A percentile compares a stretch with the other conserved stretches of the same genome.
These are phyloP conservation scores for Sparus aurata DNA, from an alignment of 2,797 vertebrate genomes.

Conservation along the genomic window DNA sequence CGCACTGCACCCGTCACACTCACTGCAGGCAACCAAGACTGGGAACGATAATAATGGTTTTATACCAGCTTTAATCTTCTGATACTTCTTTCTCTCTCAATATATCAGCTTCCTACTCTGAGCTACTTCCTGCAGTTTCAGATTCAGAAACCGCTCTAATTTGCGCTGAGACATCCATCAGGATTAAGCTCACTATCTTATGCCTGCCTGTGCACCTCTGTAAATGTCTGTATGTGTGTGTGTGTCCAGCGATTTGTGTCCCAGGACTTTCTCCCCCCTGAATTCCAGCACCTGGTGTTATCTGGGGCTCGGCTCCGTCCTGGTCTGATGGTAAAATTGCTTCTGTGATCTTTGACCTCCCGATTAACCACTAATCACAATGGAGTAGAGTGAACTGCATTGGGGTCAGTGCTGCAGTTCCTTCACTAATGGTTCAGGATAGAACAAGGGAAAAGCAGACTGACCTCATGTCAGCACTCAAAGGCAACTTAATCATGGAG, in stretches of 20 bases:
- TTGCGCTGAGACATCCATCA: conserved; percentile 10
- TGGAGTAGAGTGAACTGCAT: conserved; percentile 59
- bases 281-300: conserved; percentile 84
- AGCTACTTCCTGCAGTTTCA: conserved; percentile 7
- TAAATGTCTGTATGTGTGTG: conserved; percentile 75
- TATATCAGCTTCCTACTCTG: conserved; percentile 5
- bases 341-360: conserved; percentile 67
- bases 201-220: conserved; percentile 62
- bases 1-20: conserved; percentile 10
- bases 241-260: conserved; percentile 79
- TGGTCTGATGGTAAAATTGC: conserved; percentile 83
- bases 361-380: conserved; percentile 82
- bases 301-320: conserved; percentile 81
- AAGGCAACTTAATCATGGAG: conserved; percentile 58
- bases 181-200: conserved; percentile 43
- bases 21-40: conserved; percentile 17
- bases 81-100: conserved; percentile 15
- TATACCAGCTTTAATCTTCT: not conserved
- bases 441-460: conserved; percentile 55
- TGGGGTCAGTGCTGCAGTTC: conserved; percentile 60
- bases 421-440: conserved; percentile 44
- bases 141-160: conserved; percentile 1
- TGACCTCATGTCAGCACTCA: conserved; percentile 58
- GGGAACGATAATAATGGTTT: conserved; percentile 8
- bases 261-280: conserved; percentile 82